Evolutionary conservation across 35 echinoderm and acorn worm species (phyloP).

Genomic region (Ophioderma brevispina): DNA sequence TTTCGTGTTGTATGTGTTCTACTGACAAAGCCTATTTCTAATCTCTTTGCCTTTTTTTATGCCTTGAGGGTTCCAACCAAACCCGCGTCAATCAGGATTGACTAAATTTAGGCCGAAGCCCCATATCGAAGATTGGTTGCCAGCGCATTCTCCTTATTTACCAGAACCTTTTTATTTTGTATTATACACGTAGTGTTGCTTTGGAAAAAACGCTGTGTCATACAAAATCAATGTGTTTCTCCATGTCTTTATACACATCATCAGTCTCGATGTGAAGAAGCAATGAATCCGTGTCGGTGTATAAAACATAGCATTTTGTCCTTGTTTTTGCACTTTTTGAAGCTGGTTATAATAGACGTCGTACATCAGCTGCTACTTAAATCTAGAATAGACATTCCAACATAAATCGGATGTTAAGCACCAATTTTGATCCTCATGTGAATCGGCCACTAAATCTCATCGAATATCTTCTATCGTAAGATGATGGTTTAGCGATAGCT

Average conservation of each 20-base stretch:
- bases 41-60: constrained; percentile 26
- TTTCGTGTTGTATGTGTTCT: constrained; percentile 14
- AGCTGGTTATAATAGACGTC: background rate
- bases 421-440: background rate
- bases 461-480: background rate
- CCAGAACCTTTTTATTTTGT: constrained; percentile 43
- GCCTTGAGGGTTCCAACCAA: no score
- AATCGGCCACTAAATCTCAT: background rate
- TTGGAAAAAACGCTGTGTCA: constrained; percentile 17
- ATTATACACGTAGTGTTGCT: background rate
- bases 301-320: constrained; percentile 9
- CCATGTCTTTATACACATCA: constrained; percentile 49
- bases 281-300: constrained; percentile 34
- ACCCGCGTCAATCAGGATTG: background rate
- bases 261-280: constrained; percentile 42
- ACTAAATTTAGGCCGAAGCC: constrained; percentile 29
- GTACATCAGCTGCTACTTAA: constrained; percentile 26
- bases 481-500: constrained; percentile 2
- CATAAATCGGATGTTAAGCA: background rate
- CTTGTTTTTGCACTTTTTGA: background rate
- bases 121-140: background rate
- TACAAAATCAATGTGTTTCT: background rate
- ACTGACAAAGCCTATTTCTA: constrained; percentile 21
- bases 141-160: constrained; percentile 34
- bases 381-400: constrained; percentile 15